Evolutionary conservation across 2,113 vertebrate species (phyloP).

Genomic region (Sakesphorus luctuosus): DNA sequence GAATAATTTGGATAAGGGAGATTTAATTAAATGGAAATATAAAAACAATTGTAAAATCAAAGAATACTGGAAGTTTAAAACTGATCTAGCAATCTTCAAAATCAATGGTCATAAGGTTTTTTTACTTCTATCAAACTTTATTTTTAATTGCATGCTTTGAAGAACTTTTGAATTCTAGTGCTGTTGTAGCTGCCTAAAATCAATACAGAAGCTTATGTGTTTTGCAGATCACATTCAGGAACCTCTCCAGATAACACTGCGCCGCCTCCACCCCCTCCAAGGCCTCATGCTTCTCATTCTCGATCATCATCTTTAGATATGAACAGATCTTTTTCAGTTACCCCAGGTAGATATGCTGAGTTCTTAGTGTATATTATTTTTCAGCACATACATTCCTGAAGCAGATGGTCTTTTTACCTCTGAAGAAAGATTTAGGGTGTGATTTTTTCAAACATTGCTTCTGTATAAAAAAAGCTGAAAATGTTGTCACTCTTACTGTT

Average conservation of each 20-base stretch:
- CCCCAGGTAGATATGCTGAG: slow-evolving; percentile 76
- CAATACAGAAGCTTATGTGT: not conserved
- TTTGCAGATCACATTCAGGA: slow-evolving; percentile 94
- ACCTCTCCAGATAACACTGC: slow-evolving; percentile 90
- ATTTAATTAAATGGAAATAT: not conserved
- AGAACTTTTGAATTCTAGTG: not conserved
- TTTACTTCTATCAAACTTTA: not conserved
- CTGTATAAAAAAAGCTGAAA: not conserved
- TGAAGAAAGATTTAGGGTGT: not conserved
- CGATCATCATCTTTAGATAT: slow-evolving; percentile 96
- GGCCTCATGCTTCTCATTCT: slow-evolving; percentile 94
- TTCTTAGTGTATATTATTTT: not conserved
- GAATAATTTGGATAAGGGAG: not conserved
- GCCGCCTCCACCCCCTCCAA: slow-evolving; percentile 92
- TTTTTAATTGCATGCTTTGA: not conserved
- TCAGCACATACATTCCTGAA: not conserved
- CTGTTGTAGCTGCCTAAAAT: not conserved
- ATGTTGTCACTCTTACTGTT: not conserved
- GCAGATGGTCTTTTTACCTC: not conserved
- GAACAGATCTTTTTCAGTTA: slow-evolving; percentile 90
- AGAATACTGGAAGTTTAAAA: not conserved
- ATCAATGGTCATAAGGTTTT: not conserved
- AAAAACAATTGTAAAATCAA: not conserved
- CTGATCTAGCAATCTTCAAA: not conserved
- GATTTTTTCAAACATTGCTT: not conserved